A percentile compares a stretch with the other conserved stretches of the same genome.
Evolutionary conservation across 2,797 vertebrate genomes (phyloP).

Genomic region (Falco naumanni): DNA sequence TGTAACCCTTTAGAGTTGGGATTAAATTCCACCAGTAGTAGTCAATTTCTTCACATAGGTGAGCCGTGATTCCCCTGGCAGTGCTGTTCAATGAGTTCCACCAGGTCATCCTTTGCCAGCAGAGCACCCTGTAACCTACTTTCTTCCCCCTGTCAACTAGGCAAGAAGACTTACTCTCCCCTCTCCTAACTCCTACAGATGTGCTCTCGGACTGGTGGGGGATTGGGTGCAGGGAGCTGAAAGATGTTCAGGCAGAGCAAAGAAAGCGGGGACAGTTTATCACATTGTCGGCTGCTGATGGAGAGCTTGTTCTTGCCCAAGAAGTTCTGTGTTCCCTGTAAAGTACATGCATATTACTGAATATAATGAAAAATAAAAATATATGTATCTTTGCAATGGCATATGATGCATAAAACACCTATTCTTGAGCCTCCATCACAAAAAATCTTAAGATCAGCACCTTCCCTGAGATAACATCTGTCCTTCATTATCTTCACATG

Average conservation of each 20-base stretch:
- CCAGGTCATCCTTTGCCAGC: background rate
- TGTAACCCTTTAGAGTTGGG: background rate
- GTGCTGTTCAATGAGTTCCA: background rate
- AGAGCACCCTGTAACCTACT: background rate
- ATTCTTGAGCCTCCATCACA: background rate
- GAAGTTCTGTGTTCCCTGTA: background rate
- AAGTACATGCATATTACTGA: background rate
- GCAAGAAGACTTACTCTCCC: background rate
- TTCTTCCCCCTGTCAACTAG: background rate
- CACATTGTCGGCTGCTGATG: background rate
- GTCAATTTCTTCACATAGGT: background rate
- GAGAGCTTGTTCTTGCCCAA: background rate
- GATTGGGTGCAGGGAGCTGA: background rate
- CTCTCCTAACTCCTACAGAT: background rate
- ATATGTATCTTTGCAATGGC: background rate
- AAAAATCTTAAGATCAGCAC: background rate
- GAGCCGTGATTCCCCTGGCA: background rate
- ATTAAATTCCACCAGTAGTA: background rate
- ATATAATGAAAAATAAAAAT: background rate
- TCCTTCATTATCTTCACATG: slow-evolving; percentile 16
- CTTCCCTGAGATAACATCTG: slow-evolving; percentile 35
- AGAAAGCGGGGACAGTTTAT: background rate
- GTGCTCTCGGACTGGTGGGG: background rate
- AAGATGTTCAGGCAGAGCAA: background rate
- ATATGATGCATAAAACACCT: background rate